These are phyloP conservation scores for Ophonus ardosiacus DNA, from an alignment of 2,888 invertebrate genomes.

Conservation along the genomic window DNA sequence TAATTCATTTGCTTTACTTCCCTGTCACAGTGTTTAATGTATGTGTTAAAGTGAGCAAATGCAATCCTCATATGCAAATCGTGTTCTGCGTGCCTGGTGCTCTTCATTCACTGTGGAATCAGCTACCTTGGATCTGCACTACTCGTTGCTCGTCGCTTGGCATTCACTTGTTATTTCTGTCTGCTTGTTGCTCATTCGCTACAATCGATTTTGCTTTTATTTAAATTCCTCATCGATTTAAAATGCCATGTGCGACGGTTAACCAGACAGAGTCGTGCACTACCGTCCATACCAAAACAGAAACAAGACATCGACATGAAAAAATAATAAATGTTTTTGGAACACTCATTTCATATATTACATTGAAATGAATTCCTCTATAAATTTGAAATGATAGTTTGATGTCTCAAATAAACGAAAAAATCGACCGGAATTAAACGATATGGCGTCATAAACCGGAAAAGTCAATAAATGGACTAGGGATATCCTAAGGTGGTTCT, in stretches of 20 bases:
- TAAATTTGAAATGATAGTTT: too few species aligned
- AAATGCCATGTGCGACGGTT: slow-evolving; percentile 1
- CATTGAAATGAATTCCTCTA: too few species aligned
- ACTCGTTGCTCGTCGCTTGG: background rate
- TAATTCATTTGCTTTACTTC: too few species aligned
- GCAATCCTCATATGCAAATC: slow-evolving; percentile 9
- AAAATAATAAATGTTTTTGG: background rate
- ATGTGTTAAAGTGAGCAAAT: background rate
- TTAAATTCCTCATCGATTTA: slow-evolving; percentile 28
- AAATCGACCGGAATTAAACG: too few species aligned
- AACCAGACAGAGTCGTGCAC: background rate
- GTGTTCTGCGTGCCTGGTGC: slow-evolving; percentile 3
- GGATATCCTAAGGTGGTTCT: too few species aligned
- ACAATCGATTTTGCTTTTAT: slow-evolving; percentile 44
- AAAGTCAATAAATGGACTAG: too few species aligned
- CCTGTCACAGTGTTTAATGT: background rate
- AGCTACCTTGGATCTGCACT: slow-evolving; percentile 39
- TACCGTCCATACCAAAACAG: background rate
- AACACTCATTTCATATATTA: too few species aligned
- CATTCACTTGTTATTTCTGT: slow-evolving; percentile 37
- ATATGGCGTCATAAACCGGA: too few species aligned
- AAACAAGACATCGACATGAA: background rate
- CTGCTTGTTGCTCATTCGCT: slow-evolving; percentile 41
- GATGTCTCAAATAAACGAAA: too few species aligned
- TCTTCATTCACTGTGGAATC: slow-evolving; percentile 31